Conservation (phyloP, 1,140 invertebrate species). For the Halesus radiatus region DNA sequence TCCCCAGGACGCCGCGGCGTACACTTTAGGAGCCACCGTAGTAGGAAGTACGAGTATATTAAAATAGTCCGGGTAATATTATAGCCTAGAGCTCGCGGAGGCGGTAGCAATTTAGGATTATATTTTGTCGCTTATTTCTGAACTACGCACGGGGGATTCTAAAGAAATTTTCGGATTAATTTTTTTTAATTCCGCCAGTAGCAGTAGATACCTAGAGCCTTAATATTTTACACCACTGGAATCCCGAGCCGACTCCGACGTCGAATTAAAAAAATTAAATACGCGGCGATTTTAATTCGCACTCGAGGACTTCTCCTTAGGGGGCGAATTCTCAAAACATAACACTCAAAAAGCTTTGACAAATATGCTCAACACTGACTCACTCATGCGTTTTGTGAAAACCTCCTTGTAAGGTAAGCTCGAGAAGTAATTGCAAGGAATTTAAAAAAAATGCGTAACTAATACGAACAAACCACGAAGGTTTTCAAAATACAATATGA, state of each 20-base stretch:
- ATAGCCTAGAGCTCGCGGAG: not conserved
- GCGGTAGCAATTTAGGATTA: not conserved
- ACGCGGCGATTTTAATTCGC: not conserved
- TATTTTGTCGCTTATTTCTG: slow-evolving; percentile 11
- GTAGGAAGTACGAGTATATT: no score
- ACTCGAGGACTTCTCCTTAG: not conserved
- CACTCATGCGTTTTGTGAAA: no score
- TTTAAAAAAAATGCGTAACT: no score
- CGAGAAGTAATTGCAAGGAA: no score
- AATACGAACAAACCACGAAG: no score
- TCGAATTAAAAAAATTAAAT: not conserved
- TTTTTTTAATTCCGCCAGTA: not conserved
- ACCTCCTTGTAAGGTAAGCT: no score
- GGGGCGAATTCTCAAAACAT: not conserved
- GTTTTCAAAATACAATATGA: no score
- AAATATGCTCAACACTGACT: no score
- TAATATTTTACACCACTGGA: not conserved
- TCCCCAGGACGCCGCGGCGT: no score
- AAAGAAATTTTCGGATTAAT: not conserved
- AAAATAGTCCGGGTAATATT: no score
- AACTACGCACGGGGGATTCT: slow-evolving; percentile 6
- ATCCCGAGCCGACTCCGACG: not conserved
- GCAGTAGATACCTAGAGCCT: not conserved
- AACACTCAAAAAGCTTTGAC: not conserved
- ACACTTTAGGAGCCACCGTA: no score